Evolutionary conservation across 2,888 invertebrate species (phyloP), one percentile per base, ranked within the genome.

Genomic region (Heliconius ethilla): DNA sequence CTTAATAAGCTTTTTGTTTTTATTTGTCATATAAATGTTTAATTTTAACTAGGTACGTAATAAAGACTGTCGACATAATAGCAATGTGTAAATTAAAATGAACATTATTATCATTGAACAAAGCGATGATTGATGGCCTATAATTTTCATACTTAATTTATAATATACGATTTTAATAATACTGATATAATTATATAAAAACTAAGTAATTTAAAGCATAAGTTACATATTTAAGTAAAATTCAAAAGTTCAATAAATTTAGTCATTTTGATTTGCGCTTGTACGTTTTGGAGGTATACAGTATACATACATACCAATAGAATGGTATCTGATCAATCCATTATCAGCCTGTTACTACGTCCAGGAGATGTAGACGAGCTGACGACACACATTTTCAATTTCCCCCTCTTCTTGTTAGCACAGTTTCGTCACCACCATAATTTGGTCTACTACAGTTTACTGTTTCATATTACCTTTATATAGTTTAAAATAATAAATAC

Each of bases 331-430:
- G 92, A 92, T 93, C 92, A 93, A 92, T 94, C 92, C 92, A 93
- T 94, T 94, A 94, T 86, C 89, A 89, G 84, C 85, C 83, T 84
- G 86, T 86, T 86, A 88, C 89, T 88, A 87, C 89, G 91, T 88
- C 91, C 93, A 92, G 88, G 88, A 89, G 88, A 88, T 90, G 90
- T 91, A 89, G 91, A 86, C 88, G 91, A 93, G 89, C 92, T 92
- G 90, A 91, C 89, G 89, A 94, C 94, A 93, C 90, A 92, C 91
- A 94, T 94, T 94, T 93, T 92, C 94, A 93, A 94, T 94, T 94
- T 91, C 91, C 91, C 89, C 89, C 88, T 86, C 88, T 88, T 87
- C 89, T 89, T 89, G 87, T 89, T 85, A 86, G 84, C 89, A 88
- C 89, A 90, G 89, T 90, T 91, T 88, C 88, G 86, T 89, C 89